phyloP scores from a whole-genome alignment of 2,113 vertebrate species.

The Alouatta palliata region DNA sequence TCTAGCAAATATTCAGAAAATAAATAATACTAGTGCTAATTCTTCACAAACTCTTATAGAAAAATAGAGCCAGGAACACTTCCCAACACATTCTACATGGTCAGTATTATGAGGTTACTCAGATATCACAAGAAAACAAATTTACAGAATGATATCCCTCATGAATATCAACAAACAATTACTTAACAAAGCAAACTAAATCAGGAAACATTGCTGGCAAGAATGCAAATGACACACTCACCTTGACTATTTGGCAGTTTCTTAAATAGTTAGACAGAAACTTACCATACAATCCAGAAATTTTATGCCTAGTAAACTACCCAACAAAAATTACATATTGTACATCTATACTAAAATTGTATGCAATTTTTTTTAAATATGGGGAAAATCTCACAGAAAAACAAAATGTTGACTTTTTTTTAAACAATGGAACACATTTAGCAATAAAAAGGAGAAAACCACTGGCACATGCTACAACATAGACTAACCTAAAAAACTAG shows the following conservation, averaged over 20 bases:
- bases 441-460: background rate
- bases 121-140: background rate
- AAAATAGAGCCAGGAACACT: background rate
- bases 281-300: background rate
- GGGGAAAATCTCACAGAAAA: background rate
- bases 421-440: background rate
- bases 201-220: background rate
- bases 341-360: background rate
- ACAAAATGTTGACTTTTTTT: background rate
- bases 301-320: background rate
- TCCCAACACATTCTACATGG: background rate
- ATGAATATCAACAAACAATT: background rate
- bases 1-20: background rate
- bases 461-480: background rate
- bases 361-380: background rate
- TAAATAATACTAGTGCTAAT: background rate
- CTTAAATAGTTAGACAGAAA: constrained; percentile 2
- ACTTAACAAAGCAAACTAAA: background rate
- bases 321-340: background rate
- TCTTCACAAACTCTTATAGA: background rate
- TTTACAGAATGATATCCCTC: background rate
- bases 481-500: background rate
- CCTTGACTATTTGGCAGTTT: background rate
- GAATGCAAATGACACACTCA: background rate
- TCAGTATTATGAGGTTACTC: background rate